These are phyloP conservation scores for Azemiops feae DNA, from an alignment of 2,113 vertebrate species.

Conservation along the genomic window DNA sequence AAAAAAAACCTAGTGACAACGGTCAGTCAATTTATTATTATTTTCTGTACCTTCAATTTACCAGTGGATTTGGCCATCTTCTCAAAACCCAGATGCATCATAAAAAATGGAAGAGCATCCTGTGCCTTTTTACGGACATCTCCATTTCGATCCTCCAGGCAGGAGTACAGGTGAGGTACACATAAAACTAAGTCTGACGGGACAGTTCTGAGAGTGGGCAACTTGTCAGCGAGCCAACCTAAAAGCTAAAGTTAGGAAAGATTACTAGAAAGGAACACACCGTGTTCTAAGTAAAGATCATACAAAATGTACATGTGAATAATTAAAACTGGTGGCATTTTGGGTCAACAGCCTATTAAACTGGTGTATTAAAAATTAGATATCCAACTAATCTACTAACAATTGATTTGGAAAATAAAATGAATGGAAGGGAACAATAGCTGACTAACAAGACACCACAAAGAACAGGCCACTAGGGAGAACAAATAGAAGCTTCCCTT, in stretches of 20 bases:
- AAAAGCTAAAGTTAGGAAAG: constrained; percentile 76
- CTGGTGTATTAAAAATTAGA: neutral
- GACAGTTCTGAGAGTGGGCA: constrained; percentile 83
- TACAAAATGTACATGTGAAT: neutral
- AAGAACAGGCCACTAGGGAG: neutral
- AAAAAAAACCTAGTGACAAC: neutral
- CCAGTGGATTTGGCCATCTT: constrained; percentile 93
- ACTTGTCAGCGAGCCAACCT: constrained; percentile 92
- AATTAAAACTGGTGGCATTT: neutral
- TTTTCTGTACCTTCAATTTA: constrained; percentile 86
- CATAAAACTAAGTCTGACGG: constrained; percentile 86
- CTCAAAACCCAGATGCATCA: constrained; percentile 97
- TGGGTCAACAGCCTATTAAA: neutral
- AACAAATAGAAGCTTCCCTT: neutral
- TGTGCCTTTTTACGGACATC: constrained; percentile 97
- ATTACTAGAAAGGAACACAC: neutral
- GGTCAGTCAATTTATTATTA: neutral
- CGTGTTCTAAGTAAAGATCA: neutral
- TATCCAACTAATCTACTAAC: neutral
- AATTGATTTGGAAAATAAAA: neutral
- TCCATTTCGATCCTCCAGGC: constrained; percentile 95
- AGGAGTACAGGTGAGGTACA: constrained; percentile 86
- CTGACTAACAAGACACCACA: neutral
- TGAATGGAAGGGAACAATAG: neutral
- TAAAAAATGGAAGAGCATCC: constrained; percentile 91